phyloP scores from a whole-genome alignment of 2,113 vertebrate species.

The Pachyramphus minor region DNA sequence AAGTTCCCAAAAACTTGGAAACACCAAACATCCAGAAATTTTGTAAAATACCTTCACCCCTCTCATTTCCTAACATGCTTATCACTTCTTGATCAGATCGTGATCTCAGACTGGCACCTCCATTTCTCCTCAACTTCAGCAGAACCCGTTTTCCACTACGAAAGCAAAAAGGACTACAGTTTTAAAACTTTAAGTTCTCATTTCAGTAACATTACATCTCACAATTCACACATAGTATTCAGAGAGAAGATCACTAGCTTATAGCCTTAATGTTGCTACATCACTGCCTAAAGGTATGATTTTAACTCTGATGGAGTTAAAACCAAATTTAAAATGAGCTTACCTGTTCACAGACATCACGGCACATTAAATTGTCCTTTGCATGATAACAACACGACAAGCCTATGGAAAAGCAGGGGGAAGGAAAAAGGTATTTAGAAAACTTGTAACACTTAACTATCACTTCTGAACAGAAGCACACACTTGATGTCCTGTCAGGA shows the following conservation, averaged over 20 bases:
- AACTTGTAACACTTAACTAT: not conserved
- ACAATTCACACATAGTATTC: not conserved
- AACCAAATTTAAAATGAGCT: not conserved
- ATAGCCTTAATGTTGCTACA: not conserved
- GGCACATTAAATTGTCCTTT: conserved; percentile 85
- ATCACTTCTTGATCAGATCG: not conserved
- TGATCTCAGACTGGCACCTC: not conserved
- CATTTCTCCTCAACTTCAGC: not conserved
- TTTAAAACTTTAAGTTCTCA: not conserved
- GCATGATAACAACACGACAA: conserved; percentile 90
- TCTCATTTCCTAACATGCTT: not conserved
- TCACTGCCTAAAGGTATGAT: not conserved
- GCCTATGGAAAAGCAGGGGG: conserved; percentile 70
- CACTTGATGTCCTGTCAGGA: not conserved
- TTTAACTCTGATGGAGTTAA: not conserved
- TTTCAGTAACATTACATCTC: not conserved
- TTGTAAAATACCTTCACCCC: not conserved
- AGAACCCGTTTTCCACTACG: not conserved
- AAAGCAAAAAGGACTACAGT: not conserved
- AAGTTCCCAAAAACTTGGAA: not conserved
- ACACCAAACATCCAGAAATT: not conserved
- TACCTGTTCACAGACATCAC: conserved; percentile 96
- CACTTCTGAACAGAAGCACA: not conserved
- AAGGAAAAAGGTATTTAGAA: conserved; percentile 15
- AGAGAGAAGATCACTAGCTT: not conserved